Evolutionary conservation across 2,797 vertebrate genomes (phyloP), one percentile per base, ranked within the genome.

Genomic region (Phylloscopus collybita): DNA sequence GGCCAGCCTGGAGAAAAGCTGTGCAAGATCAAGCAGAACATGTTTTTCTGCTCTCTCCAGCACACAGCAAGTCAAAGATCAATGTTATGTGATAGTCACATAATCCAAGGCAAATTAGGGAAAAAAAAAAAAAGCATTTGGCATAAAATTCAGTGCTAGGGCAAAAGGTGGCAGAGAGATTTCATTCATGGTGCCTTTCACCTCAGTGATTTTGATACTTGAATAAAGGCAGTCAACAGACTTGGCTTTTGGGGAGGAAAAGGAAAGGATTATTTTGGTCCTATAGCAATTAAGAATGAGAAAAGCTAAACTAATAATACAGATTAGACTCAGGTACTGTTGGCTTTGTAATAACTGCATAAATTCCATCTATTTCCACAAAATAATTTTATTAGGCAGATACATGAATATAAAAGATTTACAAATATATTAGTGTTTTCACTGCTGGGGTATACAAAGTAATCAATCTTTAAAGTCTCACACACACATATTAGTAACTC

Each of bases 401-500:
- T 90, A 96, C 44, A 82, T 1, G 42, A 95, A 88, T 94, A 97
- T 88, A 94, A 97, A 94, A 97, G 20, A 95, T 70, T 91, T 92
- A 95, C 85, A 96, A 88, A 96, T 91, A 96, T 95, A 97, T 92
- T 93, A 95, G 81, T 94, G 87, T 94, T 97, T 93, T 60, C 88
- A 96, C 62, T 30, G 42, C 76, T 90, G 69, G 66, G 92, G 83
- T 71, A 92, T 30, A 83, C 65, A 90, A 93, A 80, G 80, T 23
- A 70, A 60, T 40, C 47, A 85, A 67, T 26, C 91, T 85, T 71
- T 96, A 76, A 96, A 96, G 7, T 96, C 27, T 87, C 96, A 97
- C 64, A 96, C 94, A 97, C 97, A 98, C 65, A 98, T 92, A 91
- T 96, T 98, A 89, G 98, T 98, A 94, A 98, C 95, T 98, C 97